These are phyloP conservation scores for Saccostrea cuccullata DNA, from an alignment of 1,140 invertebrate genomes.

Conservation along the genomic window DNA sequence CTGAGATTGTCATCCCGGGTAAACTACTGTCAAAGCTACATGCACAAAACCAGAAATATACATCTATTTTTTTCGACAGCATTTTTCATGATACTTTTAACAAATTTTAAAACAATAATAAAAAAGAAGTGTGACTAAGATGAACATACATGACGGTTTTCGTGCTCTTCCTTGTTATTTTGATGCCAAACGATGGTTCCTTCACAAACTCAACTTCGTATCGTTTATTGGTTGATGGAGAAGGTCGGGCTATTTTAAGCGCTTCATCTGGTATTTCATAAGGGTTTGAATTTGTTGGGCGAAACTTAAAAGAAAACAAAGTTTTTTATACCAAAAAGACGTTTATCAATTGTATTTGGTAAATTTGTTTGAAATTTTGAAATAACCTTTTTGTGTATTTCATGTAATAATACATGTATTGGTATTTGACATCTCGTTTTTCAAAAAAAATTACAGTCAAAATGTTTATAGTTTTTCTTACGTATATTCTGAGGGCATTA, in stretches of 20 bases:
- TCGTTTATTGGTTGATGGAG: not conserved
- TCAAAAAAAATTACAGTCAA: no score
- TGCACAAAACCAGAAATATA: not conserved
- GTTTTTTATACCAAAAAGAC: not conserved
- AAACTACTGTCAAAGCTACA: conserved; percentile 62
- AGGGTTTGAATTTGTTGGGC: not conserved
- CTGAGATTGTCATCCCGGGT: conserved; percentile 79
- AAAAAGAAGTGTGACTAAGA: not conserved
- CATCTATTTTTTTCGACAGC: no score
- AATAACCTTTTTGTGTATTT: not conserved
- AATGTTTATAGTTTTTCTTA: conserved; percentile 4
- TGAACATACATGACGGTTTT: conserved; percentile 20
- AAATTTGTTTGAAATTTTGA: no score
- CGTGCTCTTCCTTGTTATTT: conserved; percentile 35
- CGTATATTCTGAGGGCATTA: conserved; percentile 60
- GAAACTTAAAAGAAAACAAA: not conserved
- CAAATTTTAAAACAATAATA: not conserved
- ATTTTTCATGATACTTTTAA: not conserved
- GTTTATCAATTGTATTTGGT: not conserved
- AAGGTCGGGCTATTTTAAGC: conserved; percentile 53
- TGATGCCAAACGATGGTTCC: conserved; percentile 58
- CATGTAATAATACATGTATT: no score
- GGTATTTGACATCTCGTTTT: no score
- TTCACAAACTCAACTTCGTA: conserved; percentile 56
- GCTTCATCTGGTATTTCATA: conserved; percentile 61